Percentiles rank a stretch among this genome's conserved stretches.
Evolutionary conservation across 2,888 invertebrate species (phyloP).

Genomic region (Andrena minutula): DNA sequence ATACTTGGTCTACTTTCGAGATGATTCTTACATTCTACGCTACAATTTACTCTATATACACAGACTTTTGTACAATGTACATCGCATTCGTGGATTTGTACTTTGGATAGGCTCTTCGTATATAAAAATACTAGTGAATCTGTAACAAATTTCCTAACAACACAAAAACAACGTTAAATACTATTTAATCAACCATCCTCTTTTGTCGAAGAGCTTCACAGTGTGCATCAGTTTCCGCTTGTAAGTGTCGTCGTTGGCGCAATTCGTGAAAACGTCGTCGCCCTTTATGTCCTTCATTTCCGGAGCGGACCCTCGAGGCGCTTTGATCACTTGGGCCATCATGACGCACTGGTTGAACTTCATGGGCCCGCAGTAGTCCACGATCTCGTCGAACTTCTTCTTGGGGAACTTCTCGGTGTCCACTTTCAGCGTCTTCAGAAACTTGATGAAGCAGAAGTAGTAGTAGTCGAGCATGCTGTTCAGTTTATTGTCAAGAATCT

Average conservation of each 20-base stretch:
- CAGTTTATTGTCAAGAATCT: conserved; percentile 77
- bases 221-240: conserved; percentile 78
- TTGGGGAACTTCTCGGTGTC: conserved; percentile 71
- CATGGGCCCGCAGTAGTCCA: conserved; percentile 76
- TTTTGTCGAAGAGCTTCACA: conserved; percentile 74
- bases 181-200: conserved; percentile 78
- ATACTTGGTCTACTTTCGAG: conserved; percentile 33
- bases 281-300: conserved; percentile 75
- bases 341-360: conserved; percentile 81
- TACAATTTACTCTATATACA: conserved; percentile 30
- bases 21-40: conserved; percentile 9
- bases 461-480: conserved; percentile 79
- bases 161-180: neutral
- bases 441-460: conserved; percentile 77
- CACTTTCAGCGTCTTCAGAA: conserved; percentile 71
- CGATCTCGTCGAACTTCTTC: conserved; percentile 70
- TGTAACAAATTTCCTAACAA: conserved; percentile 22
- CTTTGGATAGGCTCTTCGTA: conserved; percentile 9
- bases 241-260: conserved; percentile 74
- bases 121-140: conserved; percentile 33
- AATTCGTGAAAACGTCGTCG: conserved; percentile 73
- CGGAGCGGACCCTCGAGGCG: conserved; percentile 74
- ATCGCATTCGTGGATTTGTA: conserved; percentile 41
- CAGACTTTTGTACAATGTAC: neutral
- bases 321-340: conserved; percentile 83